These are phyloP conservation scores for Crossoptilon crossoptilon DNA, from an alignment of 2,797 vertebrate species.

Conservation along the genomic window DNA sequence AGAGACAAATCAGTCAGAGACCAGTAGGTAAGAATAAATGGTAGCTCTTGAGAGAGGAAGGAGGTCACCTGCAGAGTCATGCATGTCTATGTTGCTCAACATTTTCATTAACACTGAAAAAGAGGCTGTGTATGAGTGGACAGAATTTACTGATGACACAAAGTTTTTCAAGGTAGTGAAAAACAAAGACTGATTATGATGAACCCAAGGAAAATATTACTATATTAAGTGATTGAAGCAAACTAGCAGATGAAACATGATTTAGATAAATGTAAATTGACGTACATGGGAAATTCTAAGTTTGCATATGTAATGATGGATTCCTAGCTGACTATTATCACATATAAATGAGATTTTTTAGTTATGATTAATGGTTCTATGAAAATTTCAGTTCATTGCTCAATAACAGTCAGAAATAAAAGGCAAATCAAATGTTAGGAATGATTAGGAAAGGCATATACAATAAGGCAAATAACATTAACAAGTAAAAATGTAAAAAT, in stretches of 20 bases:
- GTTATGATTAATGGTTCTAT: not conserved
- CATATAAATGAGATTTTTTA: not conserved
- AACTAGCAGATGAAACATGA: slow-evolving; percentile 4
- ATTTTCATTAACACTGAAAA: not conserved
- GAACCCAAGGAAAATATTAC: not conserved
- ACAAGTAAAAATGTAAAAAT: not conserved
- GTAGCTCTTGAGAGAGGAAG: not conserved
- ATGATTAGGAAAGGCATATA: not conserved
- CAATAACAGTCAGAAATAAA: not conserved
- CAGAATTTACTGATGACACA: not conserved
- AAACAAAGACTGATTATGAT: not conserved
- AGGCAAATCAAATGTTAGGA: not conserved
- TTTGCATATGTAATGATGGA: slow-evolving; percentile 30
- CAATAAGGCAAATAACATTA: not conserved
- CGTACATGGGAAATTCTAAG: slow-evolving; percentile 8
- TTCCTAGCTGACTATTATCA: not conserved
- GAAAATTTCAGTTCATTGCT: not conserved
- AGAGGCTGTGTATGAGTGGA: not conserved
- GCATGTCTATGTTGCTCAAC: not conserved
- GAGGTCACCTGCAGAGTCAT: not conserved
- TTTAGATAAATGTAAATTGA: not conserved
- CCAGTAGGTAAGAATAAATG: not conserved
- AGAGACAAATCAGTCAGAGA: not conserved
- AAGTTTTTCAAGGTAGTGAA: not conserved
- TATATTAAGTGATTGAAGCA: not conserved